A percentile compares a stretch with the other conserved stretches of the same genome.
These are phyloP conservation scores for Cataglyphis albicans DNA, from an alignment of 2,888 invertebrate genomes.

Conservation along the genomic window DNA sequence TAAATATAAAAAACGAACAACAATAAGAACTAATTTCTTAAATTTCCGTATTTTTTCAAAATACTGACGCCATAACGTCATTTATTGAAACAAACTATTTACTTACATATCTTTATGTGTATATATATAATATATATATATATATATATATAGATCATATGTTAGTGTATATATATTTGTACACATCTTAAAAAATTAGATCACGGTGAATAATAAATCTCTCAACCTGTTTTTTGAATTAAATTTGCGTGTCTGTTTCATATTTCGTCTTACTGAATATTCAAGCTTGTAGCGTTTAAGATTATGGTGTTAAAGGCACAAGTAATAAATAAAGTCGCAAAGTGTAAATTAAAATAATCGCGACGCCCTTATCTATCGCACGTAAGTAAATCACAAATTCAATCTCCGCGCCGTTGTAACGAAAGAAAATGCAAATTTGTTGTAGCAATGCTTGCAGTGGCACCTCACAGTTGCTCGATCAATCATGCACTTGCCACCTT, in stretches of 20 bases:
- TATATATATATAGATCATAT: too few species aligned
- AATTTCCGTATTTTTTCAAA: not conserved
- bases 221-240: not conserved
- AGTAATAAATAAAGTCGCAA: conserved; percentile 45
- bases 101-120: too few species aligned
- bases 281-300: not conserved
- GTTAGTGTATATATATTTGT: not conserved
- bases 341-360: conserved; percentile 52
- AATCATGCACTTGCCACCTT: conserved; percentile 44
- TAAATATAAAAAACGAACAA: not conserved
- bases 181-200: not conserved
- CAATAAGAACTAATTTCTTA: not conserved
- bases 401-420: conserved; percentile 27
- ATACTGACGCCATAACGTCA: not conserved
- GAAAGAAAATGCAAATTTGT: conserved; percentile 50
- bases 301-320: conserved; percentile 13
- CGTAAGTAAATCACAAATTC: conserved; percentile 52
- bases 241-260: not conserved
- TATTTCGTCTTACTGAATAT: conserved; percentile 2
- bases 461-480: conserved; percentile 48
- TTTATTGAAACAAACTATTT: too few species aligned
- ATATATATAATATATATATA: too few species aligned
- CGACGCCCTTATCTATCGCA: conserved; percentile 21
- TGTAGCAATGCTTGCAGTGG: conserved; percentile 38
- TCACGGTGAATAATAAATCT: not conserved